Conservation (phyloP, 2,113 vertebrate genomes). For the Pygoscelis antarcticus region DNA sequence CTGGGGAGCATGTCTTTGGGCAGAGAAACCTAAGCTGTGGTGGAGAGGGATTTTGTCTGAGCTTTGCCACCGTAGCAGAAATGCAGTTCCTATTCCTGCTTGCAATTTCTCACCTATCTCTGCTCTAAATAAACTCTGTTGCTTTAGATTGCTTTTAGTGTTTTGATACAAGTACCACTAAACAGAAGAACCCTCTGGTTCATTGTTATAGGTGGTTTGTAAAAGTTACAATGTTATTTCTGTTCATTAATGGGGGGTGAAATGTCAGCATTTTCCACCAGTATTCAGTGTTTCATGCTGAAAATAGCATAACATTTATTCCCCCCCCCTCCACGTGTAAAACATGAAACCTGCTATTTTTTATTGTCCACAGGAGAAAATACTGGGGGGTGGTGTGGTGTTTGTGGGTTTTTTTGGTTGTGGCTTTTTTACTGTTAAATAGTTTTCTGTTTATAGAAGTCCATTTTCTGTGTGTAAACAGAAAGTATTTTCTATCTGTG, state of each 20-base stretch:
- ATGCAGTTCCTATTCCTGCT: neutral
- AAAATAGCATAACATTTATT: neutral
- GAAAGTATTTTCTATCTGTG: neutral
- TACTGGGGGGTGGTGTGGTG: rapidly evolving
- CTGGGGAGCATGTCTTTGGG: neutral
- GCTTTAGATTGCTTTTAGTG: neutral
- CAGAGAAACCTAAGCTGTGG: neutral
- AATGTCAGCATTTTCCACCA: neutral
- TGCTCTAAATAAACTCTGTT: neutral
- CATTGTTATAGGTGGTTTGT: neutral
- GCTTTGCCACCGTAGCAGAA: neutral
- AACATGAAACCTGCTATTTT: neutral
- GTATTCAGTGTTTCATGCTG: neutral
- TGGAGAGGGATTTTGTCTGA: neutral
- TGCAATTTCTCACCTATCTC: neutral
- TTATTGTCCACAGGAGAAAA: neutral
- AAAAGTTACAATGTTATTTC: neutral
- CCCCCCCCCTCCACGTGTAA: rapidly evolving
- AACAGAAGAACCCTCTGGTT: neutral
- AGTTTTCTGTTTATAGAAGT: neutral
- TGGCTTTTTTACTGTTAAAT: neutral
- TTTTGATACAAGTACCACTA: neutral
- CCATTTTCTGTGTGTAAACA: neutral
- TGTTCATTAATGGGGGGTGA: neutral
- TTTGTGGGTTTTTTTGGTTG: neutral